A percentile compares a stretch with the other conserved stretches of the same genome.
Conservation (phyloP, 2,888 invertebrate species). For the Ornithoptera priamus region DNA sequence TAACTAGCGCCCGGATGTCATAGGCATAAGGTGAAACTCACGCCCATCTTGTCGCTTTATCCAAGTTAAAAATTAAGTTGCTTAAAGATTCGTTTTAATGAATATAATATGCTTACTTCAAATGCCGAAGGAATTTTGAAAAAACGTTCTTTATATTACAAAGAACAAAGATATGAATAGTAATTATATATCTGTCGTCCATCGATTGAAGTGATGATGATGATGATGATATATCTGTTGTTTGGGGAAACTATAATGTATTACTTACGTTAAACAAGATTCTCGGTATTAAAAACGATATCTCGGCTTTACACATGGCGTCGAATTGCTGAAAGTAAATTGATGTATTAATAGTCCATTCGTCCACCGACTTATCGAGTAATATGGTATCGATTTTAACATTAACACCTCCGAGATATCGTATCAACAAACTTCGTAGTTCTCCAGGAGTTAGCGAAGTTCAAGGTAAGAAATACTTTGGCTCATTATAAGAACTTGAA, state of each 20-base stretch:
- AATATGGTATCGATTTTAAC: slow-evolving; percentile 15
- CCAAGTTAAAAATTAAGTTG: too few relatives aligned
- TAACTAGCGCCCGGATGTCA: too few relatives aligned
- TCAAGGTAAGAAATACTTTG: neutral
- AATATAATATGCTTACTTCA: too few relatives aligned
- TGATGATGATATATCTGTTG: neutral
- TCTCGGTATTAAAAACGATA: slow-evolving; percentile 86
- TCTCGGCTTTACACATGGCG: slow-evolving; percentile 87
- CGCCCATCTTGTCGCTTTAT: too few relatives aligned
- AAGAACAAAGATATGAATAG: too few relatives aligned
- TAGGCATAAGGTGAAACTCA: too few relatives aligned
- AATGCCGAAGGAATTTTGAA: too few relatives aligned
- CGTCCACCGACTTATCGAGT: neutral
- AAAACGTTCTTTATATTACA: too few relatives aligned
- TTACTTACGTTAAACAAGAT: slow-evolving; percentile 86
- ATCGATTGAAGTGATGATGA: too few relatives aligned
- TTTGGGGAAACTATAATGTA: neutral
- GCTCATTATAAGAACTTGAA: too few relatives aligned
- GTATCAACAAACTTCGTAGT: neutral
- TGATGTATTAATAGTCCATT: slow-evolving; percentile 2
- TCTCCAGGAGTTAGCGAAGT: neutral
- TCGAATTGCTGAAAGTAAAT: slow-evolving; percentile 85
- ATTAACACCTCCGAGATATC: neutral
- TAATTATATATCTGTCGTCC: too few relatives aligned
- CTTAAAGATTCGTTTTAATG: too few relatives aligned